Evolutionary conservation across 1,140 invertebrate species (phyloP).

Genomic region (Lineus longissimus): DNA sequence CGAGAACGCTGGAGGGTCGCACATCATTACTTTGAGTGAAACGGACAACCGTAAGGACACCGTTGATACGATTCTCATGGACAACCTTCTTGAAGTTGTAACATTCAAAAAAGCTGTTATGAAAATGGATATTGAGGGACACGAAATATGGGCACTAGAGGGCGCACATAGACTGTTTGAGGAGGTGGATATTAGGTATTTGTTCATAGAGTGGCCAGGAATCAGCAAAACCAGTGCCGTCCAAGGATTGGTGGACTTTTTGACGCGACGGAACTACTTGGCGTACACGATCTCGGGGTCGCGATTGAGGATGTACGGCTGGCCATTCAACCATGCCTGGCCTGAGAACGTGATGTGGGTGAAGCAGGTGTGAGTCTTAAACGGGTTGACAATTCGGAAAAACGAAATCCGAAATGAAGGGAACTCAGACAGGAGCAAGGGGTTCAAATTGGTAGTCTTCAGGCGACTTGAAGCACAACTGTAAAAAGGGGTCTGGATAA

Average conservation of each 20-base stretch:
- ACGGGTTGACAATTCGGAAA: too few relatives aligned
- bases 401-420: too few relatives aligned
- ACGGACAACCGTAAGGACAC: not conserved
- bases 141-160: conserved; percentile 19
- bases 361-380: too few relatives aligned
- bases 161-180: conserved; percentile 20
- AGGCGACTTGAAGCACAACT: too few relatives aligned
- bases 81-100: not conserved
- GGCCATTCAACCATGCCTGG: too few relatives aligned
- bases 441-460: too few relatives aligned
- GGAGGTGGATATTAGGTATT: conserved; percentile 13
- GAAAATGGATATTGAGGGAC: conserved; percentile 28
- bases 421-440: too few relatives aligned
- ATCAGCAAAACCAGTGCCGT: conserved; percentile 6
- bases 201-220: conserved; percentile 25
- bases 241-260: not conserved
- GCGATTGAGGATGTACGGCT: too few relatives aligned
- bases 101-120: conserved; percentile 12
- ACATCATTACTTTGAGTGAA: not conserved
- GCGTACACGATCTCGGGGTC: not conserved
- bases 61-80: not conserved
- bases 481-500: too few relatives aligned
- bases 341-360: too few relatives aligned
- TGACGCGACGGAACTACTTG: not conserved
- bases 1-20: not conserved